phyloP scores from a whole-genome alignment of 2,888 invertebrate genomes.

The Trachelus stipa region DNA sequence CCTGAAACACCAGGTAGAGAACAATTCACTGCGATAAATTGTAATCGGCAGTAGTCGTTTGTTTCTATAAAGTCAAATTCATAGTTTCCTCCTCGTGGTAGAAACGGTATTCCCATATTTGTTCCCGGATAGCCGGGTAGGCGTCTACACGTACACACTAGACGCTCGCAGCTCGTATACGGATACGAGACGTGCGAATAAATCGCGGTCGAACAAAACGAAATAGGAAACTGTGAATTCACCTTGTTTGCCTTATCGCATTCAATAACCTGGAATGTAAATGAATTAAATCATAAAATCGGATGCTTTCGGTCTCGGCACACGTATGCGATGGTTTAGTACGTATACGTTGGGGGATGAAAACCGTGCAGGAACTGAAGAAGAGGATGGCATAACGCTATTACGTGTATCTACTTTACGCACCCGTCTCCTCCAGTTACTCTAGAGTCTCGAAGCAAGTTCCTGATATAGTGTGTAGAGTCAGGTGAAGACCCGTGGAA shows the following conservation, averaged over 20 bases:
- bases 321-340: neutral
- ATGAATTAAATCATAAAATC: neutral
- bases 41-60: neutral
- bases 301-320: neutral
- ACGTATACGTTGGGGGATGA: neutral
- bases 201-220: neutral
- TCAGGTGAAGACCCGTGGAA: conserved; percentile 32
- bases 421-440: neutral
- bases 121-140: neutral
- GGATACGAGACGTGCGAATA: neutral
- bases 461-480: conserved; percentile 26
- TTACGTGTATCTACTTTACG: conserved; percentile 7
- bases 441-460: conserved; percentile 17
- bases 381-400: conserved; percentile 3
- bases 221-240: neutral
- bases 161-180: neutral
- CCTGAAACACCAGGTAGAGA: neutral
- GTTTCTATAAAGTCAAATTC: neutral
- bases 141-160: neutral
- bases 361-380: neutral
- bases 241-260: neutral
- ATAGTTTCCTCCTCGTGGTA: neutral
- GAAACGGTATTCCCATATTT: neutral
- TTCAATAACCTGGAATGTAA: neutral
- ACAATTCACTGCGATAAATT: neutral